phyloP scores from a whole-genome alignment of 35 echinoderm and acorn worm species.

The Heliocidaris tuberculata region DNA sequence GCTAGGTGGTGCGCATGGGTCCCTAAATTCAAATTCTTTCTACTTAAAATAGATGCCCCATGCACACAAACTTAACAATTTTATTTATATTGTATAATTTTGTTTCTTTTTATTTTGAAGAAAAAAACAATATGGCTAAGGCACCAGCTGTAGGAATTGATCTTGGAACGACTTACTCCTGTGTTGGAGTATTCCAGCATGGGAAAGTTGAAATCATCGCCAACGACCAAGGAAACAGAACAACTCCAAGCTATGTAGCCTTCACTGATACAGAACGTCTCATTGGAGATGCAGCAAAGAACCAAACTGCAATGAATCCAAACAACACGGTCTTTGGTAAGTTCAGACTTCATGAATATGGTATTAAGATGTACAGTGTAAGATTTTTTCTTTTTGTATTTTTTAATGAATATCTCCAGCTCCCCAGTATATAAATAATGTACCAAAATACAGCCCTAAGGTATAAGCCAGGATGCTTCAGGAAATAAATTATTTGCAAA shows the following conservation, averaged over 20 bases:
- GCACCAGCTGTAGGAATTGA: slow-evolving; percentile 86
- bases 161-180: slow-evolving; percentile 92
- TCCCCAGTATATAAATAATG: no score
- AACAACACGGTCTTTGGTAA: slow-evolving; percentile 88
- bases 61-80: no score
- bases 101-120: neutral
- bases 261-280: slow-evolving; percentile 89
- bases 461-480: no score
- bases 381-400: no score
- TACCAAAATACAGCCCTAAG: no score
- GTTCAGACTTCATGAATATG: neutral
- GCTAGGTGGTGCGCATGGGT: no score
- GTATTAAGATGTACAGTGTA: neutral
- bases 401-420: no score
- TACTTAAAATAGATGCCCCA: no score
- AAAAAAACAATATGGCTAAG: slow-evolving; percentile 33
- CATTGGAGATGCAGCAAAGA: slow-evolving; percentile 87
- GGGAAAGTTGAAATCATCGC: slow-evolving; percentile 93
- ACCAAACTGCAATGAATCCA: slow-evolving; percentile 87
- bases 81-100: neutral
- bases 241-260: slow-evolving; percentile 89
- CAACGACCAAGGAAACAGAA: slow-evolving; percentile 86
- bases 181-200: slow-evolving; percentile 88
- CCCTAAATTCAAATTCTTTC: no score
- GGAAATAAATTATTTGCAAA: no score